Evolutionary conservation across 2,888 invertebrate species (phyloP), one percentile per base, ranked within the genome.

Genomic region (Drosophila birchii): DNA sequence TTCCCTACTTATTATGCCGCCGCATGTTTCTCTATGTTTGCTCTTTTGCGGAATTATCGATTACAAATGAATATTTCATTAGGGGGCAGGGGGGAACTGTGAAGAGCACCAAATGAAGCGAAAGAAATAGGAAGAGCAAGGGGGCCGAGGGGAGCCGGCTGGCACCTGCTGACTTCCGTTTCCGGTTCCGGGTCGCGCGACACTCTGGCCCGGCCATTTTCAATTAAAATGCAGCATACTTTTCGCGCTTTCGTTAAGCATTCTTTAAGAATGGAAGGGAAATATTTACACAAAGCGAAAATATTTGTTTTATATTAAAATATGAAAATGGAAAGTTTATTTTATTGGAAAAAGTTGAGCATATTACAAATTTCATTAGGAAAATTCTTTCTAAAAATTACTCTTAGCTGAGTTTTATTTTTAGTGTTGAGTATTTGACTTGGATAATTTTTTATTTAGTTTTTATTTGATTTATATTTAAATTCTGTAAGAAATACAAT

Each of bases 31-130:
- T 69, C 64, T 36, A 58, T 54, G 56, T 77, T 64, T 57, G 78
- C 78, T 71, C 55, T 62, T 74, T 79, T 87, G 89, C 88, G 88
- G 89, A 87, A 86, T 87, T 86, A 86, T 86, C 89, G 86, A 86
- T 89, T 86, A 76, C 79, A 63, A 87, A 88, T 89, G 85, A 86
- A 89, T 86, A 87, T 82, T 88, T 88, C 78, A 87, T 88, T 80
- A 83, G 81, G 70, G 70, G 76, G 29, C 3, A 29, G 69, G 71
- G 68, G 68, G 39, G 23, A 38, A 14, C 26, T 36, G 29, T 3
- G 45, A 68, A 55, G 64, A 60, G 62, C 39, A 54, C 45, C 51
- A 34, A 34, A 51, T 51, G 20, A 51, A 26, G 34, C 20, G 51
- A 36, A 61, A 29, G 38, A 39, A 45, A 26, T 9, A 3, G 38